Evolutionary conservation across 1,140 invertebrate genomes (phyloP).

Genomic region (Heterodera carotae): DNA sequence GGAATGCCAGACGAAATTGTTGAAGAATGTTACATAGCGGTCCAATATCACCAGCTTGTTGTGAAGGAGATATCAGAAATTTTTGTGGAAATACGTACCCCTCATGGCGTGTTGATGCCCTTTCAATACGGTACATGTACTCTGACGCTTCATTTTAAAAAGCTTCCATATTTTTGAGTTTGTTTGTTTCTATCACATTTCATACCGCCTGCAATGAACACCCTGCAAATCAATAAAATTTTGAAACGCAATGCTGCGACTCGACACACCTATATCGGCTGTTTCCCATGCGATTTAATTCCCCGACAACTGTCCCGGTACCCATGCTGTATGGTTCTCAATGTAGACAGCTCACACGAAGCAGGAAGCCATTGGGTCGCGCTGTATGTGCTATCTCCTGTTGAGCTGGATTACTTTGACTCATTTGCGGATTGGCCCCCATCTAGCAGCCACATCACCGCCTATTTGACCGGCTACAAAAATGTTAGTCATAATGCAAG

Average conservation of each 20-base stretch:
- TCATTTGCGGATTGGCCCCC: background rate
- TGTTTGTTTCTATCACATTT: no score
- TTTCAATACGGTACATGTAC: slow-evolving; percentile 17
- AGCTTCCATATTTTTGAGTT: slow-evolving; percentile 1
- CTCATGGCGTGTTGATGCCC: background rate
- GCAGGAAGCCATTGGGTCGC: slow-evolving; percentile 8
- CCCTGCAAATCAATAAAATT: slow-evolving; percentile 12
- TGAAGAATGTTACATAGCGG: slow-evolving; percentile 1
- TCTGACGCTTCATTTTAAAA: background rate
- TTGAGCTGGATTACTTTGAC: slow-evolving; percentile 4
- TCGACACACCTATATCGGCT: background rate
- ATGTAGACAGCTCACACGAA: background rate
- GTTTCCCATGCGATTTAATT: slow-evolving; percentile 1
- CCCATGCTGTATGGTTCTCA: background rate
- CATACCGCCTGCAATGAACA: background rate
- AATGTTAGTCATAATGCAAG: background rate
- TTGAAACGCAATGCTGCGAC: background rate
- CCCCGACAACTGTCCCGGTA: background rate
- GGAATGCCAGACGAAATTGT: slow-evolving; percentile 15
- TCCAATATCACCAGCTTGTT: slow-evolving; percentile 29
- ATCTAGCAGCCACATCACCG: background rate
- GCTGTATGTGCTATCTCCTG: background rate
- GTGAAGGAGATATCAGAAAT: slow-evolving; percentile 27
- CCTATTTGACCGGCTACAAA: background rate
- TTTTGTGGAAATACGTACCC: slow-evolving; percentile 27